Evolutionary conservation across 1,140 invertebrate species (phyloP), one percentile per base, ranked within the genome.

Genomic region (Lamellibrachia luymesi): DNA sequence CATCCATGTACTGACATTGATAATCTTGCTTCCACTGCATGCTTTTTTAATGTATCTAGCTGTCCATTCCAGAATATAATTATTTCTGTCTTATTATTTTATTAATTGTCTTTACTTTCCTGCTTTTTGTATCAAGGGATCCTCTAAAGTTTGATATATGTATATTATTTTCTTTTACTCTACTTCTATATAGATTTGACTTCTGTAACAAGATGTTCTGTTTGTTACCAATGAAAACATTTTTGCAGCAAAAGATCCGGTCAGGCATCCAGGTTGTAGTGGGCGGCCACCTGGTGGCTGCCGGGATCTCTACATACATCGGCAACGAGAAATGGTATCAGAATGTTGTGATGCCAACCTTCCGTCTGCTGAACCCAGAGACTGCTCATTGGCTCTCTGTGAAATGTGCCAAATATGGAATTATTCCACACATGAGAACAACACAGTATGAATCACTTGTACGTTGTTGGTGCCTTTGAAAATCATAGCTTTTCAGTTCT

Each of bases 311-410:
- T 10, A 92, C 96, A 4, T 96, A 95, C 93, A 91, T 93, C 93
- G 96, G 96, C 51, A 97, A 98, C 96, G 98, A 98, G 95, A 97
- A 97, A 94, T 98, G 98, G 96, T 98, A 98, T 95, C 96, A 97
- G 90, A 96, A 97, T 93, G 94, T 97, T 94, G 94, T 98, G 0
- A 93, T 90, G 89, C 92, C 56, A 93, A 50, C 49, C 52, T 8
- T 90, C 6, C 56, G 49, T 4, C 92, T 93, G 92, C 89, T 93
- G 38, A 49, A 56, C 2, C 50, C 98, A 1, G 98, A 99, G 97
- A 97, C 96, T 93, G 97, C 98, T 17, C 98, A 99, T 95, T 97
- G 97, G 94, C 93, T 98, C 51, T 98, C 98, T 13, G 96, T 99
- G 2, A 96, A 97, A 92, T 96, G 97, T 8, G 97, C 97, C 17